phyloP scores from a whole-genome alignment of 2,888 invertebrate species.

The Girardia tigrina region DNA sequence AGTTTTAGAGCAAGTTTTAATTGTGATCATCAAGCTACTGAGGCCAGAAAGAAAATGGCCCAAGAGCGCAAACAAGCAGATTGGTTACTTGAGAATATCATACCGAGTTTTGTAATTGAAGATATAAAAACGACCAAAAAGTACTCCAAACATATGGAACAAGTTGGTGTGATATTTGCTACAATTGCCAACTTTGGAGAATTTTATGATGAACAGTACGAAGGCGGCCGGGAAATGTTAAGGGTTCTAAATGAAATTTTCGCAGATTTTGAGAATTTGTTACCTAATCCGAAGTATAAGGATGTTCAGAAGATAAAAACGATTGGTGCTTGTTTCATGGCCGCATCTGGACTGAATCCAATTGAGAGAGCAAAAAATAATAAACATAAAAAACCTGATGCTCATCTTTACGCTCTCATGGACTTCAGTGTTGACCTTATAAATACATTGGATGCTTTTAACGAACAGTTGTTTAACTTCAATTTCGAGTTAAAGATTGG shows the following conservation, averaged over 20 bases:
- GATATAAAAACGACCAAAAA: constrained; percentile 63
- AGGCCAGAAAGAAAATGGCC: constrained; percentile 31
- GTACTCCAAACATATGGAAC: constrained; percentile 81
- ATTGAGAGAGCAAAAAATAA: constrained; percentile 60
- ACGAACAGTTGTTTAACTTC: constrained; percentile 49
- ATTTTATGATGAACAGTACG: constrained; percentile 88
- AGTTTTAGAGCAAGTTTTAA: constrained; percentile 56
- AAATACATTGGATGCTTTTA: constrained; percentile 53
- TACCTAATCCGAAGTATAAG: constrained; percentile 66
- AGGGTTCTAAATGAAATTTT: constrained; percentile 85
- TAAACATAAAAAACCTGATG: constrained; percentile 59
- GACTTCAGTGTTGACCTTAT: constrained; percentile 79
- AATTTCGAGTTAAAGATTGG: constrained; percentile 57
- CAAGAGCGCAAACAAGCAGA: constrained; percentile 87
- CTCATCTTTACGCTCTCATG: constrained; percentile 69
- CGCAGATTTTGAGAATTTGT: constrained; percentile 81
- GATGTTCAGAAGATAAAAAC: constrained; percentile 94
- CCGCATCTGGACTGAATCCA: constrained; percentile 81
- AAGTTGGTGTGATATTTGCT: constrained; percentile 83
- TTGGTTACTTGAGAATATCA: constrained; percentile 85
- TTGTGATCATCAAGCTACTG: constrained; percentile 32
- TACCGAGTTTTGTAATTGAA: constrained; percentile 68
- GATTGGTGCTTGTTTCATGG: constrained; percentile 91
- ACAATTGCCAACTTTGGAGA: constrained; percentile 91
- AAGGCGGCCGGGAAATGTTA: constrained; percentile 82